A percentile compares a stretch with the other conserved stretches of the same genome.
Evolutionary conservation across 1,140 invertebrate genomes (phyloP).

Genomic region (Drosophila melanogaster): Release_6_plus_ISO1_MT NC_004354.4:5974001-5974500

Average conservation of each 20-base stretch:
- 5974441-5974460: constrained; percentile 36
- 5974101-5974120: neutral
- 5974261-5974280: constrained; percentile 63
- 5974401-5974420: constrained; percentile 22
- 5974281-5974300: constrained; percentile 75
- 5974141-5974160: no score
- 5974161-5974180: no score
- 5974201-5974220: neutral
- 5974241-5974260: constrained; percentile 26
- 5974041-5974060: neutral
- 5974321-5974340: neutral
- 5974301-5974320: constrained; percentile 42
- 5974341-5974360: neutral
- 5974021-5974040: constrained; percentile 2
- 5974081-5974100: neutral
- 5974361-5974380: neutral
- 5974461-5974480: constrained; percentile 53
- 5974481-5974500: constrained; percentile 73
- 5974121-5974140: neutral
- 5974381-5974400: constrained; percentile 3
- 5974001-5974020: neutral
- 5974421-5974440: constrained; percentile 50
- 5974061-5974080: neutral
- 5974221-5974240: constrained; percentile 9
- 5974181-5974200: constrained; percentile 7